Evolutionary conservation across 1,140 invertebrate species (phyloP).

Genomic region (Megalopta genalis): DNA sequence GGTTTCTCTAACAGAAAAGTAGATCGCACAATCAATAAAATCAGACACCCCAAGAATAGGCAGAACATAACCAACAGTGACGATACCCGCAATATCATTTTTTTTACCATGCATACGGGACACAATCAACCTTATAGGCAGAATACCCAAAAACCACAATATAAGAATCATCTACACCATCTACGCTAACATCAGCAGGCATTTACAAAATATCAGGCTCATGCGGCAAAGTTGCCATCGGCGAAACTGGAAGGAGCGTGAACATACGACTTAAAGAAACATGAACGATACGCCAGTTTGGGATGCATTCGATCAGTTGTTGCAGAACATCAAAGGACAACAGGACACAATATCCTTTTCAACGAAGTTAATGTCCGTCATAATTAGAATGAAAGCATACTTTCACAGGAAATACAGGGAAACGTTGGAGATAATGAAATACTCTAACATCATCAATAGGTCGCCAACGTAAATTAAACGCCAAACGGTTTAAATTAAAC

Average conservation of each 20-base stretch:
- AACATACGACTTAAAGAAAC: background rate
- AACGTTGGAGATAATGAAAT: background rate
- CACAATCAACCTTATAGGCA: background rate
- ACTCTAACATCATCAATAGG: background rate
- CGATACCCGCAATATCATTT: too few relatives aligned
- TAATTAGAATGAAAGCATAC: background rate
- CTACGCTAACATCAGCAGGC: background rate
- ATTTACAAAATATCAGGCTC: background rate
- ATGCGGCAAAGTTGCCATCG: conserved; percentile 7
- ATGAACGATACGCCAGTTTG: too few relatives aligned
- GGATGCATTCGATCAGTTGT: background rate
- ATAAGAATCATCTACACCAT: background rate
- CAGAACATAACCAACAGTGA: background rate
- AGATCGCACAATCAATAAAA: too few relatives aligned
- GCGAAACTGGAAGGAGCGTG: background rate
- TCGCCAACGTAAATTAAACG: too few relatives aligned
- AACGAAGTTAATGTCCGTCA: background rate
- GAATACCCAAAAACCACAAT: background rate
- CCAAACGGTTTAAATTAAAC: too few relatives aligned
- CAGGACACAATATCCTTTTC: background rate
- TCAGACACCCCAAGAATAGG: too few relatives aligned
- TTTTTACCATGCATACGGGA: background rate
- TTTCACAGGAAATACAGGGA: background rate
- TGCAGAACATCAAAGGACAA: background rate
- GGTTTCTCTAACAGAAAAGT: too few relatives aligned